phyloP scores from a whole-genome alignment of 2,888 invertebrate species.

The Cheilosia scutellata region DNA sequence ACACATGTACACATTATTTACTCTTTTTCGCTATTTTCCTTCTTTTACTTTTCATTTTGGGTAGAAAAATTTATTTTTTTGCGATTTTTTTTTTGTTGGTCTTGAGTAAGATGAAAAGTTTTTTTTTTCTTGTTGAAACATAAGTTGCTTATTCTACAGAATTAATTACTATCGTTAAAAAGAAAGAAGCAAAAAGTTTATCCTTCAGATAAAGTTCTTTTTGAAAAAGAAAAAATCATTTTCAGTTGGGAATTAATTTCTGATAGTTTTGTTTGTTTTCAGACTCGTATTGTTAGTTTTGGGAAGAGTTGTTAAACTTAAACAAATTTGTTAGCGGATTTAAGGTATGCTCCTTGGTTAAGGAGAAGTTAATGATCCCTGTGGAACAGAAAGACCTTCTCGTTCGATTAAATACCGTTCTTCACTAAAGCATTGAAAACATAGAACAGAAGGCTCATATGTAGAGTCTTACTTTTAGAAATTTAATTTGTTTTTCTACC shows the following conservation, averaged over 20 bases:
- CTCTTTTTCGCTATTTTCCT: constrained; percentile 32
- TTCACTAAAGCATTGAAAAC: not conserved
- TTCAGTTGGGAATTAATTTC: constrained; percentile 36
- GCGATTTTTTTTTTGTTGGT: constrained; percentile 19
- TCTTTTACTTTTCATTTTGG: constrained; percentile 12
- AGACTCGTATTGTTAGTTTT: not conserved
- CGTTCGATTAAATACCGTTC: no score
- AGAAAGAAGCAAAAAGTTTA: constrained; percentile 6
- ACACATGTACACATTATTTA: not conserved
- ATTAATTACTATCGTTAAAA: constrained; percentile 17
- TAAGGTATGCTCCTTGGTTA: not conserved
- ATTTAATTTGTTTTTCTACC: no score
- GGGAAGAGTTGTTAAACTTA: constrained; percentile 24
- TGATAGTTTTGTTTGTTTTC: constrained; percentile 7
- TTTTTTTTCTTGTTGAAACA: constrained; percentile 23
- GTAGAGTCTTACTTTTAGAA: no score
- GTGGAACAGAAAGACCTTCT: not conserved
- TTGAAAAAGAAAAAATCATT: constrained; percentile 1
- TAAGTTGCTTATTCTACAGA: constrained; percentile 14
- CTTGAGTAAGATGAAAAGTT: constrained; percentile 47
- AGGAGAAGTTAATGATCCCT: not conserved
- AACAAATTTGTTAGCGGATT: not conserved
- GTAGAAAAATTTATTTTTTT: constrained; percentile 33
- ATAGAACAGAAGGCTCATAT: no score
- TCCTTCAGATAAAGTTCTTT: constrained; percentile 7